Conservation (phyloP, 2,797 vertebrate genomes). For the Echiichthys vipera region DNA sequence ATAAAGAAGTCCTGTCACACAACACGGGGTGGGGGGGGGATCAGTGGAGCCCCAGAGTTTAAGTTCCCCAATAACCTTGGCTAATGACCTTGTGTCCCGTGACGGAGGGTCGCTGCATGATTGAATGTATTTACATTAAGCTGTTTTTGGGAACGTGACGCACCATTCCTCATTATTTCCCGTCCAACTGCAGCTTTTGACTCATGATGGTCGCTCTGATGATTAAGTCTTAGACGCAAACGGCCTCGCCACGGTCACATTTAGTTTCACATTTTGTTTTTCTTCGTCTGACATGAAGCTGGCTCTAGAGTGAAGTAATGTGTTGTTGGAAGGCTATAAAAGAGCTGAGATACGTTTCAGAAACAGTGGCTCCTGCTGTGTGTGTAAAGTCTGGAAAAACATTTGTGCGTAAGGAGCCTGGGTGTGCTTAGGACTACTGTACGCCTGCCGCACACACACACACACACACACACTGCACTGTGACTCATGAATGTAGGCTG, state of each 20-base stretch:
- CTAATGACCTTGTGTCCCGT: conserved; percentile 38
- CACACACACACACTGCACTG: conserved; percentile 29
- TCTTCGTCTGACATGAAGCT: conserved; percentile 13
- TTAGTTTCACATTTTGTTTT: conserved; percentile 22
- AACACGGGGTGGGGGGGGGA: conserved; percentile 34
- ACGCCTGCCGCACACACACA: conserved; percentile 53
- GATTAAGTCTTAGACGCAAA: conserved; percentile 9
- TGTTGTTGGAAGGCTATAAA: conserved; percentile 41
- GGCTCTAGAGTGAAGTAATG: conserved; percentile 2
- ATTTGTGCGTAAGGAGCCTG: conserved; percentile 28
- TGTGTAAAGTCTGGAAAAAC: conserved; percentile 59
- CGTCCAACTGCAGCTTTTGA: conserved; percentile 26
- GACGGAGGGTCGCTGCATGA: conserved; percentile 27
- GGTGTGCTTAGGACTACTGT: conserved; percentile 52
- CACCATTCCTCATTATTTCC: conserved; percentile 4
- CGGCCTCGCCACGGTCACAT: conserved; percentile 10
- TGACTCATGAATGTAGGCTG: conserved; percentile 35
- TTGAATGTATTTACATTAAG: conserved; percentile 58
- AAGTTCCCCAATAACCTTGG: conserved; percentile 21
- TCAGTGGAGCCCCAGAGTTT: conserved; percentile 17
- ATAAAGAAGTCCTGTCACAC: conserved; percentile 29
- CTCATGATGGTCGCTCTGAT: conserved; percentile 9
- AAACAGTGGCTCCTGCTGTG: conserved; percentile 43
- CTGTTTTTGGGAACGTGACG: conserved; percentile 44
- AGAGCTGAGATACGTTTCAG: conserved; percentile 59